Evolutionary conservation across 2,888 invertebrate genomes (phyloP).

Genomic region (Steromphala cineraria): DNA sequence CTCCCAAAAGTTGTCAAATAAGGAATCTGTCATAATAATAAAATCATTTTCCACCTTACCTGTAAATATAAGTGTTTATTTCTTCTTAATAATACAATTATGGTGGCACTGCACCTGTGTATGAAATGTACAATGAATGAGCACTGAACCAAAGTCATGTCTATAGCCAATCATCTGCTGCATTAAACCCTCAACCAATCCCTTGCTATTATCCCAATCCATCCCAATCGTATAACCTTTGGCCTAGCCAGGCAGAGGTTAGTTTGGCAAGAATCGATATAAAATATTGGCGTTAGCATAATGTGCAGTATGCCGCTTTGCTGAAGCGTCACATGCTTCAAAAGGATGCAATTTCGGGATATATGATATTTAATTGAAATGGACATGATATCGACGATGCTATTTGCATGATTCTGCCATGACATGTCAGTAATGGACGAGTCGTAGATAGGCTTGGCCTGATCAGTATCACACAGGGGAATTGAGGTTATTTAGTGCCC

Average conservation of each 20-base stretch:
- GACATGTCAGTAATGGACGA: not conserved
- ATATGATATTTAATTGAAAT: conserved; percentile 5
- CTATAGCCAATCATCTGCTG: no score
- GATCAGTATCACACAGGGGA: not conserved
- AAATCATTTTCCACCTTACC: no score
- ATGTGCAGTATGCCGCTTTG: not conserved
- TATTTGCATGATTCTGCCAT: not conserved
- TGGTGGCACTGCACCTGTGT: no score
- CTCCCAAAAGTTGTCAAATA: no score
- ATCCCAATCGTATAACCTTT: not conserved
- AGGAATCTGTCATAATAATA: no score
- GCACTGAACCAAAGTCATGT: no score
- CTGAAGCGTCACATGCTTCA: not conserved
- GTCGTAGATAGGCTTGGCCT: no score
- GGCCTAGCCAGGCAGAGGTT: not conserved
- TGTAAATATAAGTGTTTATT: no score
- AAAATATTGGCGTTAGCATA: not conserved
- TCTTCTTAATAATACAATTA: no score
- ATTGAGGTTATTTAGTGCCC: not conserved
- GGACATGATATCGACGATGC: not conserved
- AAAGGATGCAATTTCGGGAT: not conserved
- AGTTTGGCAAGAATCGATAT: not conserved
- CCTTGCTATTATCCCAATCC: not conserved
- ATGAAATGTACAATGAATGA: no score
- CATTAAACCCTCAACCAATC: not conserved